A percentile compares a stretch with the other conserved stretches of the same genome.
phyloP scores from a whole-genome alignment of 2,797 vertebrate species.

The Brotula barbata region DNA sequence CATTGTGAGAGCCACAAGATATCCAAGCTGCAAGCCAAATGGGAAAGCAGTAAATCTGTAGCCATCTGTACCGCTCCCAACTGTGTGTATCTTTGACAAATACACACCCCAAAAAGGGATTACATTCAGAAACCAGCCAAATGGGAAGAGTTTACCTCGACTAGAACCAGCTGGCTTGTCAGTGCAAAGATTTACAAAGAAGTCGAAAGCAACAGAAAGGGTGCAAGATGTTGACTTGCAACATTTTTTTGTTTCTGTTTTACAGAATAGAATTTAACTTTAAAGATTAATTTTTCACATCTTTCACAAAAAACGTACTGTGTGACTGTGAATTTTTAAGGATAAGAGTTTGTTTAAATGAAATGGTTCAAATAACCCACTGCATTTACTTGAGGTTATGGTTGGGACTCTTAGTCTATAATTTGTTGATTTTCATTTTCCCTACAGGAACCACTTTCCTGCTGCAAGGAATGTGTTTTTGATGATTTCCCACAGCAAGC shows the following conservation, averaged over 20 bases:
- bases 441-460: constrained; percentile 34
- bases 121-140: constrained; percentile 71
- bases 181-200: constrained; percentile 63
- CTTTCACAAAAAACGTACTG: background rate
- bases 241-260: constrained; percentile 22
- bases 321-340: background rate
- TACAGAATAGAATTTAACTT: background rate
- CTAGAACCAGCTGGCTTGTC: constrained; percentile 77
- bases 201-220: constrained; percentile 67
- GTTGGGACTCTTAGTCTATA: constrained; percentile 6
- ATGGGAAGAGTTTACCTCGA: constrained; percentile 70
- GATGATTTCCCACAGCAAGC: constrained; percentile 32
- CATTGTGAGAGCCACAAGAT: constrained; percentile 70
- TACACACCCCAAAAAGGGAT: constrained; percentile 69
- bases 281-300: background rate
- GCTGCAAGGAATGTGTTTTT: constrained; percentile 13
- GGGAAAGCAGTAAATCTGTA: constrained; percentile 76
- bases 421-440: constrained; percentile 61
- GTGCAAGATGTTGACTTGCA: constrained; percentile 53
- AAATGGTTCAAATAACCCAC: background rate
- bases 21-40: constrained; percentile 72
- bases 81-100: constrained; percentile 78
- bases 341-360: constrained; percentile 9
- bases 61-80: constrained; percentile 79
- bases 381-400: constrained; percentile 1